phyloP scores from a whole-genome alignment of 2,797 vertebrate genomes.

The Pangasius krempfi region DNA sequence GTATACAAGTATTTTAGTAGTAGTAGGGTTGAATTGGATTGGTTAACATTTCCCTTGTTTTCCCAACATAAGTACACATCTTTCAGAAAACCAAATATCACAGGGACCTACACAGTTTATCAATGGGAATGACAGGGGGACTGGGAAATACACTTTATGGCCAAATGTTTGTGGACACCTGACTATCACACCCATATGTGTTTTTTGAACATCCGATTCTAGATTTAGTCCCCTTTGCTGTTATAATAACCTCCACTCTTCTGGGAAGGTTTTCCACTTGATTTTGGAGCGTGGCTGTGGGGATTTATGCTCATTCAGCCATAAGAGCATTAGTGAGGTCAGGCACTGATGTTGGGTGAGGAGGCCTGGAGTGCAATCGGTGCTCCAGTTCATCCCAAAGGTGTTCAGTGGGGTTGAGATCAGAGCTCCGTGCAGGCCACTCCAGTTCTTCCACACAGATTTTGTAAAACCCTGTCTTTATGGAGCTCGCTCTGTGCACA shows the following conservation, averaged over 20 bases:
- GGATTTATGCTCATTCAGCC: not conserved
- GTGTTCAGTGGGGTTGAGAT: not conserved
- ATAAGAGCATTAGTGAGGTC: not conserved
- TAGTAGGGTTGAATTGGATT: not conserved
- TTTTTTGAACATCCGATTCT: not conserved
- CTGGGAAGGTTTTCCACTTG: not conserved
- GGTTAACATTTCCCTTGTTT: not conserved
- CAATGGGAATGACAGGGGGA: no score
- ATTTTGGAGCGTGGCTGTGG: not conserved
- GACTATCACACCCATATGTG: not conserved
- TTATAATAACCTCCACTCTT: not conserved
- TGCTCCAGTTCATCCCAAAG: not conserved
- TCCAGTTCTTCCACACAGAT: not conserved
- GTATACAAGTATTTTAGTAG: not conserved
- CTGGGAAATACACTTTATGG: not conserved
- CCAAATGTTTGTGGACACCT: not conserved
- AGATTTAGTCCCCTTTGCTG: not conserved
- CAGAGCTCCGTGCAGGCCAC: not conserved
- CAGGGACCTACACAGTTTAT: not conserved
- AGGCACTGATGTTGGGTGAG: not conserved
- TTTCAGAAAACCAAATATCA: not conserved
- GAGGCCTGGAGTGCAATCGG: not conserved
- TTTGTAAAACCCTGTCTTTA: not conserved
- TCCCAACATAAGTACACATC: not conserved
- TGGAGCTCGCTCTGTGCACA: not conserved